Evolutionary conservation across 2,113 vertebrate genomes (phyloP).

Genomic region (Andinoacara biseriatus): DNA sequence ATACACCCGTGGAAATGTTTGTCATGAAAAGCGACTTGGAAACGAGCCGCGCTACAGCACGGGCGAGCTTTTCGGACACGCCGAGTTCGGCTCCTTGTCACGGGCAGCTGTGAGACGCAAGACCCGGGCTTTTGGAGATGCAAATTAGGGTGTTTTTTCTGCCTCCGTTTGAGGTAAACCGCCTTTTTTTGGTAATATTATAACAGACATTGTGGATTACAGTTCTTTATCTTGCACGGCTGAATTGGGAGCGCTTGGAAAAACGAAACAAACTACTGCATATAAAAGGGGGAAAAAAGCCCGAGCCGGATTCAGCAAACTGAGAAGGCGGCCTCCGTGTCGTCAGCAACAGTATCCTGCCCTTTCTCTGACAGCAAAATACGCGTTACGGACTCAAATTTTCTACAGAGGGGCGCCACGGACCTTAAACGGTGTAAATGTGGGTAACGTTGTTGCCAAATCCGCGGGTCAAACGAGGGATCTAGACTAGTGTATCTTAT

Average conservation of each 20-base stretch:
- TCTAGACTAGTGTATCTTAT: conserved; percentile 68
- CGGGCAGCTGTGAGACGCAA: conserved; percentile 77
- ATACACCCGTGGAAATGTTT: conserved; percentile 54
- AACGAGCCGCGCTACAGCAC: conserved; percentile 60
- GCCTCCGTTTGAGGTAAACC: conserved; percentile 61
- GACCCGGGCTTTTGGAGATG: conserved; percentile 74
- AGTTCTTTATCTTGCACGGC: background rate
- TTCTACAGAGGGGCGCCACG: conserved; percentile 22
- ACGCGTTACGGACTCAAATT: conserved; percentile 67
- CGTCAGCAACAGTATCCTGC: conserved; percentile 76
- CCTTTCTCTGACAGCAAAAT: conserved; percentile 68
- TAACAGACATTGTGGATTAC: conserved; percentile 58
- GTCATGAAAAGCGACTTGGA: conserved; percentile 58
- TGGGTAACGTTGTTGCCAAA: conserved; percentile 58
- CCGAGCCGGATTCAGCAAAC: conserved; percentile 60
- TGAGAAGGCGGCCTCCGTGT: conserved; percentile 74
- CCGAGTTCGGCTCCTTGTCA: conserved; percentile 69
- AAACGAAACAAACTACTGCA: conserved; percentile 43
- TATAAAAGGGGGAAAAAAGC: conserved; percentile 51
- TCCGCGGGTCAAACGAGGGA: conserved; percentile 68
- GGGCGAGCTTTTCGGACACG: conserved; percentile 66
- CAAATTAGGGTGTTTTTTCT: conserved; percentile 54
- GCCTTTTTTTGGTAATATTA: conserved; percentile 19
- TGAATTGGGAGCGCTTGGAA: background rate
- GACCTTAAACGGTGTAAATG: conserved; percentile 53